Base-by-base conservation (phyloP, 1,140 invertebrate genomes). In the Caenorhabditis briggsae region DNA sequence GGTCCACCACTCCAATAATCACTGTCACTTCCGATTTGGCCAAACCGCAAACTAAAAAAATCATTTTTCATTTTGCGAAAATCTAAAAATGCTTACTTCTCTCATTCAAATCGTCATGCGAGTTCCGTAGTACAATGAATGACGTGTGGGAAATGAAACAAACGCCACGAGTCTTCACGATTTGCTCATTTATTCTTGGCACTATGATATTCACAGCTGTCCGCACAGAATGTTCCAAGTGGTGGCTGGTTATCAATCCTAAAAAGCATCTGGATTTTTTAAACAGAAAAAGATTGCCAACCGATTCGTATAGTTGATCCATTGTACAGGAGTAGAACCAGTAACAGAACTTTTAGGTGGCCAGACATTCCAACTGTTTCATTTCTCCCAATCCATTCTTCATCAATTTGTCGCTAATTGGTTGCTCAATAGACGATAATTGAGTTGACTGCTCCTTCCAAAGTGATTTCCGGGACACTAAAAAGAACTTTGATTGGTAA, bases 1-100 rank as follows among this genome's bases (percentile, higher is more conserved):
- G 12, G 46, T 83, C 61, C 9, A 41, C 55, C 8, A 82, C 74
- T 50, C 86, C 86, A 70, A 87, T 83, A 9, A 87, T 48, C 0
- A 87, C 25, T 3, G 48, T 11, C 3, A 87, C 50, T 33, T 64
- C 86, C 2, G 58, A 59, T 12, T 59, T 58, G 25, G 53, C 53
- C 0, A 83, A 16, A 3, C 23, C 82, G 20, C 53, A 83, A 43
- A 56, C 82, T 59, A 18, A 48, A 84, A 84, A 16, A 5, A 23
- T 11, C 6, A 64, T 5, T 48, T 48, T 48, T 23, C 48, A 0
- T 48, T 11, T 18, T n/a, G n/a, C n/a, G n/a, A n/a, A n/a, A 20
- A 18, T 16, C 12, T 14, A 2, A 16, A 82, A 55, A 41, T 25
- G 2, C 59, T 78, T 23, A 78, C 70, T 50, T 78, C 41, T 78